Evolutionary conservation across 2,113 vertebrate genomes (phyloP).

Genomic region (Dissostichus mawsoni): DNA sequence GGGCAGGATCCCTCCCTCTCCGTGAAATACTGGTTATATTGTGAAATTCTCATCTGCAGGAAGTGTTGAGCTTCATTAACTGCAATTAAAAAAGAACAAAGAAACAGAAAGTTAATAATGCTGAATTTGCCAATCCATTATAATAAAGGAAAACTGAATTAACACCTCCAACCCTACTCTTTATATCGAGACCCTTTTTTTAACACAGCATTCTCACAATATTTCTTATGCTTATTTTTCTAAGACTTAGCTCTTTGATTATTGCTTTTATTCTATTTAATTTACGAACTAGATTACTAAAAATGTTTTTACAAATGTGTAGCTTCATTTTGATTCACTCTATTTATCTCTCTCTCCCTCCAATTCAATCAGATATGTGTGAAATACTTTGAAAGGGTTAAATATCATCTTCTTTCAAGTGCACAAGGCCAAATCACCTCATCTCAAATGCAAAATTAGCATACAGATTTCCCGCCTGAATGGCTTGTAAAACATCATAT

Average conservation of each 20-base stretch:
- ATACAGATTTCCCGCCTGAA: conserved; percentile 40
- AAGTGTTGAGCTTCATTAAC: conserved; percentile 9
- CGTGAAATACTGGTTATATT: conserved; percentile 6
- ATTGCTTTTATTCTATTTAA: neutral
- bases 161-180: neutral
- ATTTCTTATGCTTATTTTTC: neutral
- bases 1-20: neutral
- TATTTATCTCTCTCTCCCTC: too few species aligned
- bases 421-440: conserved; percentile 53
- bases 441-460: conserved; percentile 50
- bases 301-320: too few species aligned
- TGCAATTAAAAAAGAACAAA: neutral
- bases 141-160: neutral
- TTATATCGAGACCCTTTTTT: neutral
- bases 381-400: conserved; percentile 28
- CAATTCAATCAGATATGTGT: neutral
- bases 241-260: neutral
- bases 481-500: conserved; percentile 27
- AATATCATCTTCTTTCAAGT: conserved; percentile 29
- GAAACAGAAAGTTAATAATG: conserved; percentile 1
- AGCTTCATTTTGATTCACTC: too few species aligned
- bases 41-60: conserved; percentile 13
- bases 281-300: neutral
- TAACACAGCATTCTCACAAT: neutral
- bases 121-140: neutral